A percentile compares a stretch with the other conserved stretches of the same genome.
Evolutionary conservation across 1,140 invertebrate genomes (phyloP).

Genomic region (Bombus polaris): DNA sequence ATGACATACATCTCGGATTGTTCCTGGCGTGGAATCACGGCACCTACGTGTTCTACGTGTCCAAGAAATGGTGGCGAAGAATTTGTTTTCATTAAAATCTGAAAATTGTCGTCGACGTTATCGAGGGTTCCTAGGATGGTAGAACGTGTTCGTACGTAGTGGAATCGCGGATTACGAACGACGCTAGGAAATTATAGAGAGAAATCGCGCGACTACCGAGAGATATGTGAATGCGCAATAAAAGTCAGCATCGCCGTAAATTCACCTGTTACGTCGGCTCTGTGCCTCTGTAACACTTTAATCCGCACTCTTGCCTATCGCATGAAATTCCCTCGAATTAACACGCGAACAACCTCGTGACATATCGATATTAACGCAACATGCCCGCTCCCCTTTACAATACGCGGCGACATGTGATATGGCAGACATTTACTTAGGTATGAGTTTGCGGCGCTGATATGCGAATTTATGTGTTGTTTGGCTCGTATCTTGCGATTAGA

Average conservation of each 20-base stretch:
- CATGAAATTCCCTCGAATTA: constrained; percentile 16
- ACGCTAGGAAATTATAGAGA: constrained; percentile 20
- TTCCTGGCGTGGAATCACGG: not conserved
- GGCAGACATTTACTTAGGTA: not conserved
- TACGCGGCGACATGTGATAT: no score
- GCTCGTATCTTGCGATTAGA: no score
- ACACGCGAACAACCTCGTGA: constrained; percentile 11
- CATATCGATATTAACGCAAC: constrained; percentile 15
- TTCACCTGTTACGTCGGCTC: constrained; percentile 44
- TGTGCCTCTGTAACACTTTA: constrained; percentile 31
- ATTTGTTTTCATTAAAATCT: constrained; percentile 7
- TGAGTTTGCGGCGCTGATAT: not conserved
- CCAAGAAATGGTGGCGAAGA: not conserved
- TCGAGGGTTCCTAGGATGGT: not conserved
- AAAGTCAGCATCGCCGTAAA: constrained; percentile 33
- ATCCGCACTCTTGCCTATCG: constrained; percentile 28
- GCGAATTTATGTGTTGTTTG: no score
- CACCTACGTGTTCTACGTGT: not conserved
- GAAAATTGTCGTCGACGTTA: not conserved
- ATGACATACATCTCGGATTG: not conserved
- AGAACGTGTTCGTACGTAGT: not conserved
- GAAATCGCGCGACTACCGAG: constrained; percentile 25
- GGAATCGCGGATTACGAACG: not conserved
- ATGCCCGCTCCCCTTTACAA: not conserved
- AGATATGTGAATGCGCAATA: constrained; percentile 32